Evolutionary conservation across 2,113 vertebrate genomes (phyloP).

Genomic region (Saimiri boliviensis): DNA sequence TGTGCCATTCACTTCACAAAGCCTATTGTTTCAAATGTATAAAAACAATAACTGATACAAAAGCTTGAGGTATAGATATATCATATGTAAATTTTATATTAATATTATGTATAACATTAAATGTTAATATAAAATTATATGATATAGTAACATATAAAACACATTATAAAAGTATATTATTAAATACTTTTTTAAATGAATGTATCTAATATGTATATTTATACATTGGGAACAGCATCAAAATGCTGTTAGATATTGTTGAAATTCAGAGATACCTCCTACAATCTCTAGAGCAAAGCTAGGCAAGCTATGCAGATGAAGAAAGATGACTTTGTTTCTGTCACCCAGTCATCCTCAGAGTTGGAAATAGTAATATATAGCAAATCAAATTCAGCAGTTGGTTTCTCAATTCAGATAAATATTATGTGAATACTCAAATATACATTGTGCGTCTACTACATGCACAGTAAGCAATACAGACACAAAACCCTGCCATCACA

Average conservation of each 20-base stretch:
- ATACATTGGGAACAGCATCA: background rate
- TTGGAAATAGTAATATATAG: background rate
- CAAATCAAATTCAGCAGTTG: background rate
- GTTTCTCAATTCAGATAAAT: slow-evolving; percentile 39
- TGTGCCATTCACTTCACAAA: background rate
- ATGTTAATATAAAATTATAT: background rate
- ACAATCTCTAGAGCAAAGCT: background rate
- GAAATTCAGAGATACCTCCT: background rate
- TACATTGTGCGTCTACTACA: background rate
- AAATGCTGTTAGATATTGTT: slow-evolving; percentile 12
- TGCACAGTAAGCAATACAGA: background rate
- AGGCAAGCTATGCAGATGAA: background rate
- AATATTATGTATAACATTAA: too few species aligned
- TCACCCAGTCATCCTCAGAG: background rate
- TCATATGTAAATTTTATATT: background rate
- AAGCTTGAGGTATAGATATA: background rate
- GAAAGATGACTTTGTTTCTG: background rate
- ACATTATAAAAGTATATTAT: background rate
- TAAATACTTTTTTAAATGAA: background rate
- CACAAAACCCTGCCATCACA: background rate
- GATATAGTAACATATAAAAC: background rate
- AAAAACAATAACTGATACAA: slow-evolving; percentile 28
- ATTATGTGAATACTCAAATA: background rate
- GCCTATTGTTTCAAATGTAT: background rate
- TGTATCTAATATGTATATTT: background rate